Evolutionary conservation across 1,140 invertebrate genomes (phyloP).

Genomic region (Drosophila takahashii): DNA sequence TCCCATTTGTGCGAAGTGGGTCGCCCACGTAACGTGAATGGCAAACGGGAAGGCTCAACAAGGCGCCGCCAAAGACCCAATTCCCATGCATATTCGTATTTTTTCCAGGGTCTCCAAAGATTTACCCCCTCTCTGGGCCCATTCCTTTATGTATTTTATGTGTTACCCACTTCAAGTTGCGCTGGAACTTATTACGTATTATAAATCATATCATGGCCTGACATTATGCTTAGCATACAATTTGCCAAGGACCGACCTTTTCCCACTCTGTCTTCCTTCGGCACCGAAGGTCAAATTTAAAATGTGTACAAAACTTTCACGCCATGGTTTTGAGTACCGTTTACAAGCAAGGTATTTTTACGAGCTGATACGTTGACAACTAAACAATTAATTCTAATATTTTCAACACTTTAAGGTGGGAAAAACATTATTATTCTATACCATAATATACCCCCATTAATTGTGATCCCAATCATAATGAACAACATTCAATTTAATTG

Average conservation of each 20-base stretch:
- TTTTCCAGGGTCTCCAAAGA: constrained; percentile 4
- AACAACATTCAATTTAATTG: constrained; percentile 38
- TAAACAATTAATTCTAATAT: no score
- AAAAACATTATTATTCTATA: no score
- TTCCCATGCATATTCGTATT: constrained; percentile 57
- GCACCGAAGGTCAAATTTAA: constrained; percentile 42
- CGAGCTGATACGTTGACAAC: neutral
- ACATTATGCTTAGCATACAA: constrained; percentile 75
- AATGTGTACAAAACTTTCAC: constrained; percentile 35
- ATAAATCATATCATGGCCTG: constrained; percentile 79
- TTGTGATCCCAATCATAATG: neutral
- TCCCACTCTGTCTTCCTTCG: constrained; percentile 16
- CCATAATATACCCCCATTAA: neutral
- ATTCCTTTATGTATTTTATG: constrained; percentile 65
- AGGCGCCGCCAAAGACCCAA: constrained; percentile 35
- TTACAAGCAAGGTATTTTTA: neutral
- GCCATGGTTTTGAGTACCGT: constrained; percentile 8
- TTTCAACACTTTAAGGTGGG: no score
- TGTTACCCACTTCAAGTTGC: constrained; percentile 65
- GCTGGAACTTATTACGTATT: constrained; percentile 78
- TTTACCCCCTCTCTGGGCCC: neutral
- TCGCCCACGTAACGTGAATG: constrained; percentile 40
- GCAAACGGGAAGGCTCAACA: constrained; percentile 17
- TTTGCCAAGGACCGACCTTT: constrained; percentile 65
- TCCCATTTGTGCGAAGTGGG: constrained; percentile 33